A percentile compares a stretch with the other conserved stretches of the same genome.
Conservation (phyloP, 2,113 vertebrate species). For the Halichoerus grypus region DNA sequence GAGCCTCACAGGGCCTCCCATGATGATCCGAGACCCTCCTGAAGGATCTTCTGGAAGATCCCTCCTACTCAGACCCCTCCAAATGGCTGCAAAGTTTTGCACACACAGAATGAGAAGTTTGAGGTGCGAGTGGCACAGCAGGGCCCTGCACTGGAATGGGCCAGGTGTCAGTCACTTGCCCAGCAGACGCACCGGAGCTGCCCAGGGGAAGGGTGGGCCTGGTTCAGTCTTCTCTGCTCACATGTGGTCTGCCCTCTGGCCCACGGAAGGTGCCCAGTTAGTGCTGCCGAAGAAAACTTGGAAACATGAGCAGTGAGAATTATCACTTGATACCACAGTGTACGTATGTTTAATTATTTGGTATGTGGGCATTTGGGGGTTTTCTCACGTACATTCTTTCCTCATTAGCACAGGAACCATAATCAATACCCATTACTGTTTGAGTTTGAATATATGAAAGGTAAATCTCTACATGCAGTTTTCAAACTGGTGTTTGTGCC, state of each 20-base stretch:
- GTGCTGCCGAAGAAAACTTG: neutral
- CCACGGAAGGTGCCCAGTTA: neutral
- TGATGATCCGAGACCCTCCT: slow-evolving; percentile 10
- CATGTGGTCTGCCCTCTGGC: neutral
- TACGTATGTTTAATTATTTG: neutral
- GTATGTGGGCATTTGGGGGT: neutral
- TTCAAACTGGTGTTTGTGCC: neutral
- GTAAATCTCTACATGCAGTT: neutral
- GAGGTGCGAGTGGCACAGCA: neutral
- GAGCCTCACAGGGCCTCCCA: neutral
- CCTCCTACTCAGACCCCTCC: neutral
- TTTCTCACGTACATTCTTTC: neutral
- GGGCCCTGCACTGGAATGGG: fast-evolving
- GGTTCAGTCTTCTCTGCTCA: neutral
- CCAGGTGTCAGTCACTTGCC: neutral
- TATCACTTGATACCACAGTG: neutral
- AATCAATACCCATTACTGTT: neutral
- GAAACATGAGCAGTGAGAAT: neutral
- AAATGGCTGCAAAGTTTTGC: neutral
- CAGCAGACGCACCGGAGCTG: neutral
- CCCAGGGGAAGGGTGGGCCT: neutral
- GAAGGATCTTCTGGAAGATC: slow-evolving; percentile 40
- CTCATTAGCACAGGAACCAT: neutral
- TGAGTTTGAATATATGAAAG: neutral
- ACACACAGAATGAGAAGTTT: neutral